Conservation (phyloP, 2,113 vertebrate species). For the Phalacrocorax carbo region DNA sequence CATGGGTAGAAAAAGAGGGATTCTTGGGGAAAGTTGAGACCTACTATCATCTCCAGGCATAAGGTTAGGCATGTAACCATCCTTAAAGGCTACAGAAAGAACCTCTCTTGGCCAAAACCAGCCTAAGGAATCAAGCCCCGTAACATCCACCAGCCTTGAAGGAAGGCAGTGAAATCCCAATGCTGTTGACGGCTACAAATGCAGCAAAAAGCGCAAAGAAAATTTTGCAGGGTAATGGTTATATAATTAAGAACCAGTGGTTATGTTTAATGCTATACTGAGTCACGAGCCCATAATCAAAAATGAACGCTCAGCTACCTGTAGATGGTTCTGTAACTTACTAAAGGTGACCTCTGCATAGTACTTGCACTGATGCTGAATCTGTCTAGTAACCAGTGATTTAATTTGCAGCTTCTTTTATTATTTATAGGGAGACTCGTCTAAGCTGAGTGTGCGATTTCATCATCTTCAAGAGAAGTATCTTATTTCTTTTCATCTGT, state of each 20-base stretch:
- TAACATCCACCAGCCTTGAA: not conserved
- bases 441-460: not conserved
- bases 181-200: not conserved
- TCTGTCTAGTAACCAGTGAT: not conserved
- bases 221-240: not conserved
- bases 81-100: not conserved
- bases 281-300: not conserved
- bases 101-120: not conserved
- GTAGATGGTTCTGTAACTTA: not conserved
- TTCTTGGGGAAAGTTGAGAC: not conserved
- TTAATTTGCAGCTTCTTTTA: conserved; percentile 16
- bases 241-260: not conserved
- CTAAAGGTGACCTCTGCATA: not conserved
- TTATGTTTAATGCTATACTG: not conserved
- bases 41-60: not conserved
- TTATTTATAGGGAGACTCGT: conserved; percentile 24
- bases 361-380: not conserved
- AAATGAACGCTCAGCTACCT: not conserved
- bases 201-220: not conserved
- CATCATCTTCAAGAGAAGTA: not conserved
- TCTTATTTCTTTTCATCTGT: not conserved
- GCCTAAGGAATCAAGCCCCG: not conserved
- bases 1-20: not conserved
- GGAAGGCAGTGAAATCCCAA: not conserved
- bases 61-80: not conserved